A percentile compares a stretch with the other conserved stretches of the same genome.
These are phyloP conservation scores for Nomada fucata DNA, from an alignment of 2,888 invertebrate species.

Conservation along the genomic window DNA sequence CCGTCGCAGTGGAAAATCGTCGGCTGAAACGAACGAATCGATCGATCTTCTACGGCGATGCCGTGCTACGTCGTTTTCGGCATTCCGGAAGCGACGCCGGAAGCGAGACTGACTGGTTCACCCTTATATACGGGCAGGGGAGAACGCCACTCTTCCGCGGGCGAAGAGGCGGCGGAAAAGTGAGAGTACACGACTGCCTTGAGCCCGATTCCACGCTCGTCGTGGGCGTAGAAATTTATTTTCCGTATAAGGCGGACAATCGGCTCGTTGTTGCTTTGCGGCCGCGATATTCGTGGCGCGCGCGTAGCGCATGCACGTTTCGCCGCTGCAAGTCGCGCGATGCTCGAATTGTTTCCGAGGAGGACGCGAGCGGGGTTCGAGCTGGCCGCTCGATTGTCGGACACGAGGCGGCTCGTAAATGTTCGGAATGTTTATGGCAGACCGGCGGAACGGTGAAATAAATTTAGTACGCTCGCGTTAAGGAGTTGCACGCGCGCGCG, in stretches of 20 bases:
- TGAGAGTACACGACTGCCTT: slow-evolving; percentile 56
- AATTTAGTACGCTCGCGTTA: background rate
- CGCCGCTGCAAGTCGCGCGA: slow-evolving; percentile 14
- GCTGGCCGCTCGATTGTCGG: background rate
- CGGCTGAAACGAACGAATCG: slow-evolving; percentile 16
- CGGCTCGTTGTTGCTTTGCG: slow-evolving; percentile 37
- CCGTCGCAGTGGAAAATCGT: slow-evolving; percentile 30
- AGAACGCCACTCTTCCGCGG: slow-evolving; percentile 12
- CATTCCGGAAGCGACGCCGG: slow-evolving; percentile 47
- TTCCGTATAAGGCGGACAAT: slow-evolving; percentile 51
- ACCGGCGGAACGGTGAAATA: background rate
- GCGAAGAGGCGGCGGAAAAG: slow-evolving; percentile 40
- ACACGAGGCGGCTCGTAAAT: background rate
- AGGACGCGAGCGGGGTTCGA: background rate
- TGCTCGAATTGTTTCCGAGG: slow-evolving; percentile 22
- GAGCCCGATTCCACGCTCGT: slow-evolving; percentile 34
- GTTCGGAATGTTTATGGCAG: background rate
- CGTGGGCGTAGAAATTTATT: slow-evolving; percentile 56
- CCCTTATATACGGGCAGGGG: slow-evolving; percentile 18
- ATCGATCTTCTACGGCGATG: slow-evolving; percentile 24
- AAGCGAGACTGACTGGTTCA: slow-evolving; percentile 29
- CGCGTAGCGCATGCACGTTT: slow-evolving; percentile 22
- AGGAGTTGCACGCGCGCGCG: background rate
- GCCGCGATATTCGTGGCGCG: slow-evolving; percentile 14
- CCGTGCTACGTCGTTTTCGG: slow-evolving; percentile 24